Percentiles rank a stretch among this genome's conserved stretches.
phyloP scores from a whole-genome alignment of 2,113 vertebrate species.

The Australoheros scitulus region DNA sequence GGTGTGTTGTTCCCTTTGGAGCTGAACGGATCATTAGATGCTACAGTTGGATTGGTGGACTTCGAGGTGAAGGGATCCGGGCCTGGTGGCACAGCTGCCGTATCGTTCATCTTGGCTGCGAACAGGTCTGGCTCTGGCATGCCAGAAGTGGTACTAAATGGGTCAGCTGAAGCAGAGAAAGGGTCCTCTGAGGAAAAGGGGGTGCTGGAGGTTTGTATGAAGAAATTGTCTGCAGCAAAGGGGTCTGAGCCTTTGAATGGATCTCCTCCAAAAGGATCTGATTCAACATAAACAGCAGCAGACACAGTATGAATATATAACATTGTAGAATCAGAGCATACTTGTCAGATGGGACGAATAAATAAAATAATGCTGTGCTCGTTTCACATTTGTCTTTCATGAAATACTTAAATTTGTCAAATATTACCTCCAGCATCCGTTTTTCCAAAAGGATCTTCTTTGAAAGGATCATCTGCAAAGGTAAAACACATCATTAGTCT shows the following conservation, averaged over 20 bases:
- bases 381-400: background rate
- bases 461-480: slow-evolving; percentile 91
- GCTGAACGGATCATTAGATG: slow-evolving; percentile 69
- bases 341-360: background rate
- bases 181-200: slow-evolving; percentile 83
- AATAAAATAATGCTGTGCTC: background rate
- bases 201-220: slow-evolving; percentile 83
- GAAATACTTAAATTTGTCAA: background rate
- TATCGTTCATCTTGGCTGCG: slow-evolving; percentile 46
- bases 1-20: slow-evolving; percentile 22
- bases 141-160: slow-evolving; percentile 66
- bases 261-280: slow-evolving; percentile 95
- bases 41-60: slow-evolving; percentile 18
- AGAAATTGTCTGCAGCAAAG: slow-evolving; percentile 93
- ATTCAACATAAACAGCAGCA: slow-evolving; percentile 4
- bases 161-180: slow-evolving; percentile 77
- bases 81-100: slow-evolving; percentile 17
- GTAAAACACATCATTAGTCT: slow-evolving; percentile 24
- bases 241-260: slow-evolving; percentile 98
- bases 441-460: slow-evolving; percentile 96
- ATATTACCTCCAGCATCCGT: slow-evolving; percentile 81
- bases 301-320: background rate
- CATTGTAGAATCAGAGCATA: background rate
- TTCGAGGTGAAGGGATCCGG: slow-evolving; percentile 62
- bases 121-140: slow-evolving; percentile 72